Evolutionary conservation across 2,888 invertebrate genomes (phyloP), one percentile per base, ranked within the genome.

Genomic region (Drosophila paranaensis): DNA sequence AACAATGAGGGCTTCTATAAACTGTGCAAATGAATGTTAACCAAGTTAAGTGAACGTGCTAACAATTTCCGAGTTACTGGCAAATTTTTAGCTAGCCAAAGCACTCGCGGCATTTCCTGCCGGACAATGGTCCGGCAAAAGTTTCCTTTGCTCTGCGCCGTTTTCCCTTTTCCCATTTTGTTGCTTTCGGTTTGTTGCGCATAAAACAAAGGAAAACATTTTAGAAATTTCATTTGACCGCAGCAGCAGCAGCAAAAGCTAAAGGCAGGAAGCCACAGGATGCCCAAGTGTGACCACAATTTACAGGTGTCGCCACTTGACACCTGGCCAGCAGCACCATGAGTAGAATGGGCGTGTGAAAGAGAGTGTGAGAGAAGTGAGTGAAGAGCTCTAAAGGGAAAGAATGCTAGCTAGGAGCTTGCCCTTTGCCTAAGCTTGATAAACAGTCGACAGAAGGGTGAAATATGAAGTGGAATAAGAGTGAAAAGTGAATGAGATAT

Each of bases 171-270:
- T 25, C 30, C n/a, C 48, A 9, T 16, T 42, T 43, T 64, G 42
- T 53, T 45, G 9, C 2, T 40, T 46, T 60, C 39, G 42, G 25
- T 39, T 55, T 64, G 72, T 68, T 63, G 82, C 89, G 86, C 86
- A 84, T 89, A 85, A 88, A 85, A 85, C 90, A 90, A 88, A 85
- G 87, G 74, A 73, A 90, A 81, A 76, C 77, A 89, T 87, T 86
- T 86, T 77, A 81, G 84, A 90, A 89, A 87, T 89, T 89, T 89
- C 81, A 88, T 90, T 85, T 89, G 87, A 88, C 90, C 88, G 89
- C 89, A 88, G 72, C 71, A 72, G 80, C 65, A 67, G 65, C 48
- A 69, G 60, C 51, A 48, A 51, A 51, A 51, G 25, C 51, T 27
- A 67, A 60, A 61, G 60, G 65, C 46, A 45, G 48, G 54, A 51